Conservation (phyloP, 2,888 invertebrate genomes). For the Idaea biselata region DNA sequence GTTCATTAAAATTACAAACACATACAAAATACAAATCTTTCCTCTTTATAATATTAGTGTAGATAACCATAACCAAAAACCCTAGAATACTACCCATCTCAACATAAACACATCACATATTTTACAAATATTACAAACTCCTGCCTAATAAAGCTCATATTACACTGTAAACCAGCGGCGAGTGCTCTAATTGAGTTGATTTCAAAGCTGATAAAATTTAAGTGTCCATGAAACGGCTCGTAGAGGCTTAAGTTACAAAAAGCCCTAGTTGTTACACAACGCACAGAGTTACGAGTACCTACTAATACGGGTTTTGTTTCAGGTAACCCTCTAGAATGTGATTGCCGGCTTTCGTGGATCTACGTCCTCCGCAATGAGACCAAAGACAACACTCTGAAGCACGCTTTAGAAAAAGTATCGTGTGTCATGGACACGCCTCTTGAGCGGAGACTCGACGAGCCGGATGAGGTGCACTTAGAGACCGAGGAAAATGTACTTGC, state of each 20-base stretch:
- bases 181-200: constrained; percentile 25
- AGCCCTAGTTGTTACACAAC: background rate
- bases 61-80: constrained; percentile 17
- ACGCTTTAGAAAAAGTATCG: constrained; percentile 86
- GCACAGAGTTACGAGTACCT: background rate
- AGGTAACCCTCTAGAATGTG: constrained; percentile 92
- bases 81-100: constrained; percentile 21
- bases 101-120: constrained; percentile 18
- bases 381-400: constrained; percentile 83
- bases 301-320: constrained; percentile 51
- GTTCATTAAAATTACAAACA: too few species aligned
- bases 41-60: too few species aligned
- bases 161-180: constrained; percentile 17
- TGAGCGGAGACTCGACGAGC: constrained; percentile 54
- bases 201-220: constrained; percentile 26
- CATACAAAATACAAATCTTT: too few species aligned
- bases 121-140: constrained; percentile 28
- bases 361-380: constrained; percentile 88
- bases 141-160: constrained; percentile 26
- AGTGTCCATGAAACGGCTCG: constrained; percentile 20
- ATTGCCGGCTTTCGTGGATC: constrained; percentile 91
- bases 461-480: constrained; percentile 42
- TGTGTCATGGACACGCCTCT: constrained; percentile 81
- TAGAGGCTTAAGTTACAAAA: constrained; percentile 24
- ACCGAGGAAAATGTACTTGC: constrained; percentile 50